phyloP scores from a whole-genome alignment of 1,140 invertebrate genomes.

The Cheumatopsyche charites region DNA sequence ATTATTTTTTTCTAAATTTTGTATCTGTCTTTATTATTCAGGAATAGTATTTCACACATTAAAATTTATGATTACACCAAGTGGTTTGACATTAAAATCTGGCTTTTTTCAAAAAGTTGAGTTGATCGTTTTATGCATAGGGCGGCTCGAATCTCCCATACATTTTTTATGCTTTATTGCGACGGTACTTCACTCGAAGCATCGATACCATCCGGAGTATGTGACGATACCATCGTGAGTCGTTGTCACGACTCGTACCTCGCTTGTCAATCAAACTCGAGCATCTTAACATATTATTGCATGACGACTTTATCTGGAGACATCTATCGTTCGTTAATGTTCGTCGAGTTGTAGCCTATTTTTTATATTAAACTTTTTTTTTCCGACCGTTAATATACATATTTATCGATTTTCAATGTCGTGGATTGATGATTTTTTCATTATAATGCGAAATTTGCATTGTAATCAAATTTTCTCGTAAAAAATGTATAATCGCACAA shows the following conservation, averaged over 20 bases:
- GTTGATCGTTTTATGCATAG: too few species aligned
- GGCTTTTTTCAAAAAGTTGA: too few species aligned
- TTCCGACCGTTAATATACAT: neutral
- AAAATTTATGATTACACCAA: too few species aligned
- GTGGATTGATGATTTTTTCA: neutral
- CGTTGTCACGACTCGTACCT: constrained; percentile 28
- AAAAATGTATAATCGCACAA: neutral
- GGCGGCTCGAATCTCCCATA: too few species aligned
- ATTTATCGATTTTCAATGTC: constrained; percentile 4
- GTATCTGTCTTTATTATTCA: too few species aligned
- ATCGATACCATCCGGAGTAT: constrained; percentile 15
- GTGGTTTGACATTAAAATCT: too few species aligned
- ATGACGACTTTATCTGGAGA: constrained; percentile 28
- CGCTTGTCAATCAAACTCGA: constrained; percentile 31
- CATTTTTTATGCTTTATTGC: too few species aligned
- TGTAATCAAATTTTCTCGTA: constrained; percentile 8
- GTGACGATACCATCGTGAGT: constrained; percentile 19
- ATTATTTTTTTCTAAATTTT: too few species aligned
- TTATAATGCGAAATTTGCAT: constrained; percentile 8
- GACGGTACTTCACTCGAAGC: neutral
- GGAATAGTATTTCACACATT: too few species aligned
- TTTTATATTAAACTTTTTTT: neutral
- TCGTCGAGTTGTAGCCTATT: neutral
- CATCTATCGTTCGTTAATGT: constrained; percentile 33
- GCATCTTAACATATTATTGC: constrained; percentile 15